phyloP scores from a whole-genome alignment of 2,113 vertebrate genomes.

The Seriola quinqueradiata region DNA sequence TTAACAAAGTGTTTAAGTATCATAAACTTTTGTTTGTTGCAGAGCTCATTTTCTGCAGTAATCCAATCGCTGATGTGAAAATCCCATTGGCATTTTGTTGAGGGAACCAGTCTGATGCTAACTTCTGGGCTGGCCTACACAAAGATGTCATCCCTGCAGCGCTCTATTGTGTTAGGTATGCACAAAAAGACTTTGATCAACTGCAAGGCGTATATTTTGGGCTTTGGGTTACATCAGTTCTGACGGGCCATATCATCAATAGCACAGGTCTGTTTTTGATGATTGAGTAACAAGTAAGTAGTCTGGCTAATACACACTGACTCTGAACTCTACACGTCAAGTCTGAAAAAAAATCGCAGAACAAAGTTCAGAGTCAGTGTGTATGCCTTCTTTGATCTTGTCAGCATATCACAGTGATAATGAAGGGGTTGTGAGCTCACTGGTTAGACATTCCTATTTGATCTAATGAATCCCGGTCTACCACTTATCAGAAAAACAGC shows the following conservation, averaged over 20 bases:
- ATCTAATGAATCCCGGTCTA: slow-evolving; percentile 47
- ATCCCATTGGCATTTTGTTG: too few species aligned
- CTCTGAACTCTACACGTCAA: slow-evolving; percentile 31
- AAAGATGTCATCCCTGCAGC: too few species aligned
- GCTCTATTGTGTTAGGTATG: background rate
- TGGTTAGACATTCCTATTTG: slow-evolving; percentile 47
- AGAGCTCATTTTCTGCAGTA: too few species aligned
- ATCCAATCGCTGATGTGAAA: too few species aligned
- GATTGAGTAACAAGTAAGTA: slow-evolving; percentile 56
- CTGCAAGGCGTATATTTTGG: slow-evolving; percentile 41
- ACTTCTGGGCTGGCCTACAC: too few species aligned
- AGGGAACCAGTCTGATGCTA: too few species aligned
- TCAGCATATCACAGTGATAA: slow-evolving; percentile 50
- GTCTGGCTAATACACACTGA: slow-evolving; percentile 32
- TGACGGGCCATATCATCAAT: slow-evolving; percentile 52
- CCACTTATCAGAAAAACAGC: slow-evolving; percentile 32
- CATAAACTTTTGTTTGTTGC: too few species aligned
- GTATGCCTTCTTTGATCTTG: slow-evolving; percentile 61
- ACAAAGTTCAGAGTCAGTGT: slow-evolving; percentile 50
- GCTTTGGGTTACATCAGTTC: slow-evolving; percentile 52
- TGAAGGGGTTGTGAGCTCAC: slow-evolving; percentile 33
- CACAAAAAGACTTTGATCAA: slow-evolving; percentile 62
- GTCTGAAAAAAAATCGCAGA: slow-evolving; percentile 42
- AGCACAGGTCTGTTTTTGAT: slow-evolving; percentile 45
- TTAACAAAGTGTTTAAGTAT: too few species aligned